Evolutionary conservation across 2,888 invertebrate species (phyloP), one percentile per base, ranked within the genome.

Genomic region (Athalia circularis): DNA sequence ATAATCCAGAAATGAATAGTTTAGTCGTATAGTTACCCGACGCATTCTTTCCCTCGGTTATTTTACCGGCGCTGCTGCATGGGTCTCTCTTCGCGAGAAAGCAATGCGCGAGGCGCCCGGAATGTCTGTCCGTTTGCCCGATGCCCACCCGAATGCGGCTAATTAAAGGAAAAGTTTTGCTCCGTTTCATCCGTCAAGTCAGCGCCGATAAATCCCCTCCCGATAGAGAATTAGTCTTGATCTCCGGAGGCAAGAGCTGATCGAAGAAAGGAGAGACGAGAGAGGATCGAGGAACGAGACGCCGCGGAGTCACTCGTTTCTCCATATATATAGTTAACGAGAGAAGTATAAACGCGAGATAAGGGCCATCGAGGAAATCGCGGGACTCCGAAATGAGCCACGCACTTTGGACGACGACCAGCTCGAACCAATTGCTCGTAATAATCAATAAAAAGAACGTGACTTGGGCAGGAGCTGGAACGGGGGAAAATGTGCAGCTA

Each of bases 1-100:
- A 81, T 81, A 82, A 82, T 79, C 50, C 77, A 13, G 78, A 79
- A 78, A 80, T 79, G 82, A 81, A 82, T 81, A 80, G 79, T 79
- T 77, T 76, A 52, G 48, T 62, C 72, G 65, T 67, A 80, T 81
- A 81, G 81, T 77, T 80, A 29, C 52, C 45, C 57, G 77, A 77
- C 79, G 76, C 47, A 67, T 59, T 77, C 70, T 77, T 64, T 75
- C 50, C 15, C 62, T 13, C 45, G 47, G 43, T n/a, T 45, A 13
- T 7, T 29, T 47, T 29, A 9, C 8, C 68, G 5, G 45, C 72
- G 72, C 59, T 48, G 8, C 7, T 47, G 13, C 54, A n/a, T 9
- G 9, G 54, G 54, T 7, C 54, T 29, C 29, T 54, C 62, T 62
- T 62, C 62, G 62, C 62, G 62, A 13, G 62, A n/a, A 54, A 13